Evolutionary conservation across 2,113 vertebrate genomes (phyloP), one percentile per base, ranked within the genome.

Genomic region (Mobula birostris): DNA sequence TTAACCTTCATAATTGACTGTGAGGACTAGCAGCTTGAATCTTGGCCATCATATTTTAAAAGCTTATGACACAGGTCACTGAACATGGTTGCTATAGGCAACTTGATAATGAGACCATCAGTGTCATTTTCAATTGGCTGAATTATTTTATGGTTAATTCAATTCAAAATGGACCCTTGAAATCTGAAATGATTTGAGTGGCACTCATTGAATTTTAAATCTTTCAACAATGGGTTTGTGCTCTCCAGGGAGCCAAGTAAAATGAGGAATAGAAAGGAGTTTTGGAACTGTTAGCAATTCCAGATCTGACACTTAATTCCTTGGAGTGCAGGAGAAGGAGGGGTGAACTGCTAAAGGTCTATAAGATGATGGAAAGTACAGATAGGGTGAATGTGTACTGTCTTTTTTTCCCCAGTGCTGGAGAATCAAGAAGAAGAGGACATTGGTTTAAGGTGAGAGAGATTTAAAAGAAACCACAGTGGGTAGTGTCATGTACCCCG

Each of bases 21-120:
- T 68, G 29, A 32, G 61, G 14, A 90, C 63, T 29, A 66, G 85
- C 32, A 90, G 63, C 40, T 66, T 66, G 58, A 90, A 66, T 32
- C 29, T 66, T 90, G 14, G 4, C n/a, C 61, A 32, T 90, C 85
- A 90, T 90, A 32, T 90, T 90, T 90, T 68, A n/a, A 90, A 68
- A 29, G 61, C 14, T 66, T 32, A 88, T n/a, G 56, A 63, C 32
- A 48, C 48, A 48, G 48, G 48, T 48, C 48, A 48, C 48, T 48
- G 48, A 48, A 90, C 61, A 68, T 19, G 72, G 85, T 90, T 90
- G 61, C 58, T 66, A n/a, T 9, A 66, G 85, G 61, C 17, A 90
- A 90, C 85, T 68, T 36, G 85, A 68, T 32, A 68, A 66, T 17
- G 63, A 90, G 63, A 88, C 56, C 58, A 61, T n/a, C 58, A 90